Percentiles rank a stretch among this genome's conserved stretches.
These are phyloP conservation scores for Cirrhinus molitorella DNA, from an alignment of 2,797 vertebrate genomes.

Conservation along the genomic window DNA sequence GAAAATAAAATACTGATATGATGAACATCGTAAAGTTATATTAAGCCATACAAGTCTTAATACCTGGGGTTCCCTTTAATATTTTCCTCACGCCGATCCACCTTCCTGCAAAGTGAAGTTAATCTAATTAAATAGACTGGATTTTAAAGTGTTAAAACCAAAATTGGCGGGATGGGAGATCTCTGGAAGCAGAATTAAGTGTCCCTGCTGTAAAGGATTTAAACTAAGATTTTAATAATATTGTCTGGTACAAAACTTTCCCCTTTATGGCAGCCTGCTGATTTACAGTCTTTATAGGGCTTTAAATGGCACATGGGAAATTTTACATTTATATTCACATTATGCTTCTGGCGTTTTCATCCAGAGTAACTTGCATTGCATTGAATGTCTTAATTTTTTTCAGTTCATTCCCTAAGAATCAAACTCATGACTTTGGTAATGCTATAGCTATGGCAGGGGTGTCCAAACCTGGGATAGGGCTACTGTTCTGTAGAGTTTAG, in stretches of 20 bases:
- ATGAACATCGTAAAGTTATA: no score
- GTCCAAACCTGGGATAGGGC: background rate
- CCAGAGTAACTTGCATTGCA: background rate
- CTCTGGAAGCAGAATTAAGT: background rate
- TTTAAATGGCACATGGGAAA: background rate
- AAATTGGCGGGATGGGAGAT: background rate
- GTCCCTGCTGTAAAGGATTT: slow-evolving; percentile 26
- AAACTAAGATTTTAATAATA: slow-evolving; percentile 22
- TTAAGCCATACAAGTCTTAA: no score
- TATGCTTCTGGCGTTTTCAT: background rate
- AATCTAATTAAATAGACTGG: background rate
- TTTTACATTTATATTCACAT: slow-evolving; percentile 21
- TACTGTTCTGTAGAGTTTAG: background rate
- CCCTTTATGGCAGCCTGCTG: background rate
- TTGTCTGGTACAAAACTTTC: background rate
- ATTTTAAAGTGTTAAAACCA: background rate
- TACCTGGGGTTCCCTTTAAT: background rate
- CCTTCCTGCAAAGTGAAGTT: background rate
- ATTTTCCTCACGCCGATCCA: slow-evolving; percentile 18
- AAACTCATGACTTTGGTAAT: background rate
- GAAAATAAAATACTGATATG: no score
- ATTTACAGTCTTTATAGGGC: slow-evolving; percentile 13
- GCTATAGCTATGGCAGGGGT: background rate
- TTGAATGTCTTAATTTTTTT: background rate
- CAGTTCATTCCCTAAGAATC: background rate